Percentiles rank a stretch among this genome's conserved stretches.
phyloP scores from a whole-genome alignment of 1,140 invertebrate species.

The Tenebrio molitor region DNA sequence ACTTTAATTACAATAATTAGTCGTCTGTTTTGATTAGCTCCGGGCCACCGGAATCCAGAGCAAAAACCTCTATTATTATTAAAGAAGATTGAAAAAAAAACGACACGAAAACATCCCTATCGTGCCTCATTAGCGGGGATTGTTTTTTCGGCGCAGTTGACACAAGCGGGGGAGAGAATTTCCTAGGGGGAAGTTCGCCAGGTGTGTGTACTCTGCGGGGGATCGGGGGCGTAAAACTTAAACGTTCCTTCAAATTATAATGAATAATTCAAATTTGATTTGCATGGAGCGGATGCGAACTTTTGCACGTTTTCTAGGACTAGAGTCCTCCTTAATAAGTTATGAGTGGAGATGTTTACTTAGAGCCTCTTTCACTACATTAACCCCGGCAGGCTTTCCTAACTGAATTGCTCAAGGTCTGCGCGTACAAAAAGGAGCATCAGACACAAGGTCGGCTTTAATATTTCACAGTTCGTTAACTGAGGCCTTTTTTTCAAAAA shows the following conservation, averaged over 20 bases:
- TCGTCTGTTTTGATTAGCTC: slow-evolving; percentile 54
- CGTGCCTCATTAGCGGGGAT: slow-evolving; percentile 22
- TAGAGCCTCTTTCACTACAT: slow-evolving; percentile 14
- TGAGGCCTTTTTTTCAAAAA: too few species aligned
- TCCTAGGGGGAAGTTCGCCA: slow-evolving; percentile 17
- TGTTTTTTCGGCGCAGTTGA: slow-evolving; percentile 21
- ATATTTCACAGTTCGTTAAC: slow-evolving; percentile 2
- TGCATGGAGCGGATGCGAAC: slow-evolving; percentile 24
- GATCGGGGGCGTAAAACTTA: slow-evolving; percentile 18
- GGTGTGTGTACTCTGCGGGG: slow-evolving; percentile 16
- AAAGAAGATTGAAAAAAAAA: not conserved
- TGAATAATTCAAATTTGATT: slow-evolving; percentile 39
- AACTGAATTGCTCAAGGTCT: not conserved
- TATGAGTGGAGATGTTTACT: slow-evolving; percentile 36
- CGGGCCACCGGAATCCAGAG: slow-evolving; percentile 2
- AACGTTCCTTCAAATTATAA: slow-evolving; percentile 36
- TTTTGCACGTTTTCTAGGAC: slow-evolving; percentile 28
- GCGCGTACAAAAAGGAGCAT: not conserved
- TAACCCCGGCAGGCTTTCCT: not conserved
- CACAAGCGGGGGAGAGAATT: slow-evolving; percentile 7
- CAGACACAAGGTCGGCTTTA: not conserved
- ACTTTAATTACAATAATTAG: slow-evolving; percentile 54
- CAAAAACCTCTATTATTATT: slow-evolving; percentile 7
- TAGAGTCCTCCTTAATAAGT: slow-evolving; percentile 26
- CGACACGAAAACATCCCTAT: slow-evolving; percentile 4